Percentiles rank a stretch among this genome's conserved stretches.
Evolutionary conservation across 2,113 vertebrate species (phyloP).

Genomic region (Rallus limicola): DNA sequence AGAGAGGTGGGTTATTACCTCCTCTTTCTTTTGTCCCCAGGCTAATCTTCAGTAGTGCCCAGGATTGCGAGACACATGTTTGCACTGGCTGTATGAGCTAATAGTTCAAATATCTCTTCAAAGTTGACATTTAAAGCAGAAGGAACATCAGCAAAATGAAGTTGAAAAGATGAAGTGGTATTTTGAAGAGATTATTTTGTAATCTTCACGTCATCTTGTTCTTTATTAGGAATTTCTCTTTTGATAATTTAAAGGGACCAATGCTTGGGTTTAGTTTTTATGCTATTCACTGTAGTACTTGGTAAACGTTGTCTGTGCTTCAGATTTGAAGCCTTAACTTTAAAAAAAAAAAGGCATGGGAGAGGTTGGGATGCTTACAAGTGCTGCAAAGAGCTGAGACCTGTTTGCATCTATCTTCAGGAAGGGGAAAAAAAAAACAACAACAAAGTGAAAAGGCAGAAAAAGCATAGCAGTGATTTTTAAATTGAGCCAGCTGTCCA

Average conservation of each 20-base stretch:
- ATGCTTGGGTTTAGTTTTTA: neutral
- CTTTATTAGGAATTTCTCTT: neutral
- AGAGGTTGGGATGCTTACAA: neutral
- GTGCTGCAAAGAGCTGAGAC: neutral
- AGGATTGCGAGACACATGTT: neutral
- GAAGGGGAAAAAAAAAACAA: neutral
- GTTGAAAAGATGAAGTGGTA: neutral
- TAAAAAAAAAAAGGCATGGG: neutral
- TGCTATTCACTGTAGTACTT: neutral
- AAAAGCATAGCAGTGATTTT: neutral
- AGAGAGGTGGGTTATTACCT: neutral
- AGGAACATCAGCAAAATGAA: neutral
- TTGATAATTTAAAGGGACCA: neutral
- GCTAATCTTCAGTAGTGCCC: neutral
- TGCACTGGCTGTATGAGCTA: neutral
- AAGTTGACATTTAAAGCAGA: neutral
- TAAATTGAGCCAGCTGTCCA: neutral
- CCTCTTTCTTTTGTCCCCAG: neutral
- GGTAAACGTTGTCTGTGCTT: neutral
- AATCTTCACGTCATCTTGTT: neutral
- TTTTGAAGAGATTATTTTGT: neutral
- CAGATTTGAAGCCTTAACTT: neutral
- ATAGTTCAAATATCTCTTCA: neutral
- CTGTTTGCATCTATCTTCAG: neutral
- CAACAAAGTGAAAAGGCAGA: neutral